A percentile compares a stretch with the other conserved stretches of the same genome.
Evolutionary conservation across 2,797 vertebrate species (phyloP).

Genomic region (Sebastiscus albofasciatus): DNA sequence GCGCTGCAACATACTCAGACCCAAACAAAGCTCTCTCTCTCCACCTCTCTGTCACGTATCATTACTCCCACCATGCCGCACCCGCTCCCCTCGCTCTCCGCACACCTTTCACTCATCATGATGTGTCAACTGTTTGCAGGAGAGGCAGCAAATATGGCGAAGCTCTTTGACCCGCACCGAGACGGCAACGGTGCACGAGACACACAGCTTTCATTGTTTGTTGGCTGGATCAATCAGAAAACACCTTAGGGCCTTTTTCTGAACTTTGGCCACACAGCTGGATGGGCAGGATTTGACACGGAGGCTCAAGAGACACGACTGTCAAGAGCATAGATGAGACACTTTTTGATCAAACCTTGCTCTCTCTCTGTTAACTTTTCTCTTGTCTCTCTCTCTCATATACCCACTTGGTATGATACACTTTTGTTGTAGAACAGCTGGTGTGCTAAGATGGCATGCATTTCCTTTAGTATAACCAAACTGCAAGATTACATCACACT

Average conservation of each 20-base stretch:
- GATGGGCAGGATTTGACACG: constrained; percentile 12
- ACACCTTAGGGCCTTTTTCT: constrained; percentile 72
- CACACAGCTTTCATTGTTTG: constrained; percentile 77
- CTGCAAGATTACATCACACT: neutral
- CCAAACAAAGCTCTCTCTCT: constrained; percentile 71
- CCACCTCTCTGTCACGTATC: constrained; percentile 53
- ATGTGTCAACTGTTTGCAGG: constrained; percentile 82
- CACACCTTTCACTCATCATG: constrained; percentile 77
- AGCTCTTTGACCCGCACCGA: constrained; percentile 74
- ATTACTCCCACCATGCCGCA: constrained; percentile 43
- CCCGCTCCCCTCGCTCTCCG: constrained; percentile 27
- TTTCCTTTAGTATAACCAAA: neutral
- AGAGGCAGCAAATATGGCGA: constrained; percentile 62
- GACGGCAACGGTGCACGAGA: constrained; percentile 43
- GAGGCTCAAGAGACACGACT: constrained; percentile 25
- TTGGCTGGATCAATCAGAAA: constrained; percentile 70
- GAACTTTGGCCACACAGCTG: constrained; percentile 70
- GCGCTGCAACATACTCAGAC: constrained; percentile 60
- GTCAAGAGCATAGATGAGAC: constrained; percentile 25
- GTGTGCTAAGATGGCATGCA: neutral
- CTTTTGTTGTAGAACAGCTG: neutral
- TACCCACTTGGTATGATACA: neutral
- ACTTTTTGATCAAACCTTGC: constrained; percentile 32
- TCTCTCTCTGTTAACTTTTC: neutral
- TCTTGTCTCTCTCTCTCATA: neutral